Conservation (phyloP, 1,140 invertebrate species). For the Bicyclus anynana region DNA sequence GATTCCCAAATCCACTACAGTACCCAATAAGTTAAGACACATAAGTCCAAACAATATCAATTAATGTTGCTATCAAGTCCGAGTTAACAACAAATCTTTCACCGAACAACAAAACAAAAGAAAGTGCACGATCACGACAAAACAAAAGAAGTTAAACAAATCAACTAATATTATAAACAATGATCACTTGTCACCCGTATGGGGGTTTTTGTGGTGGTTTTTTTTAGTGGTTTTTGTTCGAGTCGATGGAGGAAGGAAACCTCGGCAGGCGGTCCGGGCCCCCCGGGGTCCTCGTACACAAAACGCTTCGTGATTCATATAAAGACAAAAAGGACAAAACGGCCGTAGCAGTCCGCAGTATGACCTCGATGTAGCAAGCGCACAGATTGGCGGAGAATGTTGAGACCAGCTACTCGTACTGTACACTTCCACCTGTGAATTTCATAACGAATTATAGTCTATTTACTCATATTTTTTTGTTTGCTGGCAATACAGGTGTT, state of each 20-base stretch:
- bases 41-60: background rate
- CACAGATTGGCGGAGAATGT: background rate
- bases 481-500: too few relatives aligned
- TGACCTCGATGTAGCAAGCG: constrained; percentile 15
- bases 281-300: constrained; percentile 61
- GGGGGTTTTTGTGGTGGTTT: constrained; percentile 69
- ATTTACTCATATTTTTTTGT: too few relatives aligned
- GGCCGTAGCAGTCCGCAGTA: constrained; percentile 34
- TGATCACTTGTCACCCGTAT: constrained; percentile 68
- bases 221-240: constrained; percentile 69
- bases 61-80: background rate
- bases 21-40: too few relatives aligned
- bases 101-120: background rate
- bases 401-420: background rate
- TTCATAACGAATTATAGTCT: too few relatives aligned
- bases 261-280: constrained; percentile 58
- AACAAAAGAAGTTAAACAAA: constrained; percentile 59
- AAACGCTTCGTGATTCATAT: constrained; percentile 73
- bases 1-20: too few relatives aligned
- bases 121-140: constrained; percentile 54
- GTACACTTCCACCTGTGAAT: too few relatives aligned
- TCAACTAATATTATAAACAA: constrained; percentile 71
- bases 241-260: constrained; percentile 69
- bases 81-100: constrained; percentile 1
- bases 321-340: constrained; percentile 70